These are phyloP conservation scores for Piprites chloris DNA, from an alignment of 2,113 vertebrate species.

Conservation along the genomic window DNA sequence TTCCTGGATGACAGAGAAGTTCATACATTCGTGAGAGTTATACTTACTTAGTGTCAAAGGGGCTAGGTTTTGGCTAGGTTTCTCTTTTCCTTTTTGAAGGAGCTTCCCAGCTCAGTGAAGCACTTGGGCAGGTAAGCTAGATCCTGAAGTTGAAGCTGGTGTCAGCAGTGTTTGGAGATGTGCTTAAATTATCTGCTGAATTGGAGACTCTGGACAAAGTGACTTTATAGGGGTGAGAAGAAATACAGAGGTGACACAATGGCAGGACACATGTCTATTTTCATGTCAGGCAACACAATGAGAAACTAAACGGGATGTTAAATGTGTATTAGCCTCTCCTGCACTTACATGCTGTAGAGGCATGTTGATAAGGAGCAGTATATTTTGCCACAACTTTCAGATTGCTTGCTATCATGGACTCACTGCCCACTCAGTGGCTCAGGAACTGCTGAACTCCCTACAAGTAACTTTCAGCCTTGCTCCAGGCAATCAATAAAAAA, in stretches of 20 bases:
- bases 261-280: background rate
- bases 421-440: background rate
- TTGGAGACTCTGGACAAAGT: background rate
- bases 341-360: background rate
- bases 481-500: background rate
- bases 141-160: background rate
- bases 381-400: background rate
- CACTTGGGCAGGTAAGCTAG: background rate
- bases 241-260: background rate
- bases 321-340: background rate
- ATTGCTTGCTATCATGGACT: background rate
- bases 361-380: background rate
- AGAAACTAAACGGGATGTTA: background rate
- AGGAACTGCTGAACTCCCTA: background rate
- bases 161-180: background rate
- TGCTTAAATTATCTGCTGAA: background rate
- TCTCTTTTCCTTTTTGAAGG: background rate
- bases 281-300: background rate
- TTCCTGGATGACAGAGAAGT: background rate
- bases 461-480: background rate
- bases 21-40: background rate
- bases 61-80: background rate
- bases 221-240: background rate
- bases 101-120: background rate
- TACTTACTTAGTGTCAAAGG: background rate